These are phyloP conservation scores for Carposina sasakii DNA, from an alignment of 1,140 invertebrate species.

Conservation along the genomic window DNA sequence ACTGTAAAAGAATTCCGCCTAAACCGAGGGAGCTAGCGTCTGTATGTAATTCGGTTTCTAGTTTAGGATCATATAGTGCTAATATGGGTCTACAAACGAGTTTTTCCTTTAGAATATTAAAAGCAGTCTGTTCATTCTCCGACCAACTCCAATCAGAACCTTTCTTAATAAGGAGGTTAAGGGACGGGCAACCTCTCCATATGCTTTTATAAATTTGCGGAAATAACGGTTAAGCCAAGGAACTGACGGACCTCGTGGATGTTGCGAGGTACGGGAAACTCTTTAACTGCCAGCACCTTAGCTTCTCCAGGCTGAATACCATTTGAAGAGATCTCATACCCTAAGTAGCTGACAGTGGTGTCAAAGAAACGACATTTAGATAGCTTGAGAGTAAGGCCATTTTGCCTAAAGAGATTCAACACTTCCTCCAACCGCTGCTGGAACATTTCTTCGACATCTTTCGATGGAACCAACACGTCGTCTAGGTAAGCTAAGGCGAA, in stretches of 20 bases:
- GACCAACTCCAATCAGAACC: not conserved
- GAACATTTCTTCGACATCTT: not conserved
- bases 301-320: not conserved
- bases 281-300: conserved; percentile 1
- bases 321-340: not conserved
- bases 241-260: conserved; percentile 1
- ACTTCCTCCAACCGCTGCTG: not conserved
- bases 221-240: not conserved
- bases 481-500: conserved; percentile 1
- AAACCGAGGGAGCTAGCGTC: not conserved
- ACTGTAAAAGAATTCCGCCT: not conserved
- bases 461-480: conserved; percentile 1
- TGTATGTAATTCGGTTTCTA: conserved; percentile 1
- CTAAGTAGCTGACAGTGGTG: not conserved
- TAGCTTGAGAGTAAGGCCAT: not conserved
- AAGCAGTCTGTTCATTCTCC: not conserved
- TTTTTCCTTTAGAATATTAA: not conserved
- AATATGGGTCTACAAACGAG: not conserved
- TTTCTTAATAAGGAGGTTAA: not conserved
- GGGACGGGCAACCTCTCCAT: not conserved
- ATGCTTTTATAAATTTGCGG: not conserved
- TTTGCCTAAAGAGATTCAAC: not conserved
- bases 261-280: not conserved
- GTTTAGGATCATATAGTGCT: not conserved
- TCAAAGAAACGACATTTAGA: conserved; percentile 5